Conservation (phyloP, 64 coral and sea anemone species). For the Hydrozoanthus tunicans region DNA sequence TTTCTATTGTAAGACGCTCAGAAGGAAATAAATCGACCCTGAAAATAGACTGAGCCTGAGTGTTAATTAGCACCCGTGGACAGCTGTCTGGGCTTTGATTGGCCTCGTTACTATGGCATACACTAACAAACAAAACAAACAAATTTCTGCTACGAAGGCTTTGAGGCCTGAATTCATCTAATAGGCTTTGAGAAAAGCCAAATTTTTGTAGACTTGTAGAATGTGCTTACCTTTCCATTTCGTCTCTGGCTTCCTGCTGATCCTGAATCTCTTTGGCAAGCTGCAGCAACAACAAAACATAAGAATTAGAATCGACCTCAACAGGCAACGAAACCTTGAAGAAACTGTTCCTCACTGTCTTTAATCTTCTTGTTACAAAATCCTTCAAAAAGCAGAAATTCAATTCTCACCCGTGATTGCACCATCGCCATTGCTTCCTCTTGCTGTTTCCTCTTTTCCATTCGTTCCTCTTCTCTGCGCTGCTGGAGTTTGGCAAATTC, state of each 20-base stretch:
- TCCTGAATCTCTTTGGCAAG: conserved; percentile 76
- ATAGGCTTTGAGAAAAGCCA: neutral
- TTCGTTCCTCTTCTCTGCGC: conserved; percentile 88
- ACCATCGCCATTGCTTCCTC: conserved; percentile 91
- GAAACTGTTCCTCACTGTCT: too few relatives aligned
- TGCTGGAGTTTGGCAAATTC: conserved; percentile 95
- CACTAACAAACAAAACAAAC: too few relatives aligned
- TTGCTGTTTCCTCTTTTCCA: conserved; percentile 94
- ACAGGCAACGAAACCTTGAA: neutral
- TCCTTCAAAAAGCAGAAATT: neutral
- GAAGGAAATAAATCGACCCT: too few relatives aligned
- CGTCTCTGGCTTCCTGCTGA: conserved; percentile 73
- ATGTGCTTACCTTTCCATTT: conserved; percentile 87
- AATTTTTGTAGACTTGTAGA: neutral
- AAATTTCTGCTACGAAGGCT: too few relatives aligned
- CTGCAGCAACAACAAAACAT: conserved; percentile 34
- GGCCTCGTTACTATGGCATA: too few relatives aligned
- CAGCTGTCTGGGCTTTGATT: too few relatives aligned
- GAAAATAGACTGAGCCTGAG: too few relatives aligned
- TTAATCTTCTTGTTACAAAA: too few relatives aligned
- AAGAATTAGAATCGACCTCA: neutral
- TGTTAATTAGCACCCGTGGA: too few relatives aligned
- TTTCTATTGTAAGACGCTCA: too few relatives aligned
- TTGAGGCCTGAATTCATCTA: neutral
- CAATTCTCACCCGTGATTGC: conserved; percentile 55